Base-by-base conservation (phyloP, 2,888 invertebrate species). In the Reticulitermes lucifugus region DNA sequence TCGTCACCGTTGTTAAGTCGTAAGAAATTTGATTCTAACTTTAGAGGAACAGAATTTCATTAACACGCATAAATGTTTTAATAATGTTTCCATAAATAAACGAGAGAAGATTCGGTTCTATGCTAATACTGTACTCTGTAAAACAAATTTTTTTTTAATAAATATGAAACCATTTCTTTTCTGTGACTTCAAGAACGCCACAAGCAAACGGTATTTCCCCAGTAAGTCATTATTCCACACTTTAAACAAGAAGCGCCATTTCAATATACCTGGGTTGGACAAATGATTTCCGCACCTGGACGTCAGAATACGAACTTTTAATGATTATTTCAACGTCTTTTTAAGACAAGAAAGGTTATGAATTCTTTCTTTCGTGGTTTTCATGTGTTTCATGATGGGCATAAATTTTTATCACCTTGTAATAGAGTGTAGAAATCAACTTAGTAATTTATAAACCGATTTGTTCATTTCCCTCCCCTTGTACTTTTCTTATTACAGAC, bases 361-460 rank as follows among this genome's bases (percentile, higher is more conserved):
- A 65, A 10, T 65, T n/a, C 65, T 25, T 65, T 12, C 65, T 65
- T 65, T 25, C 25, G 14, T n/a, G 6, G 25, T 65, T 25, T 65
- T 65, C 65, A 55, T 65, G 65, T 25, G n/a, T 65, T 65, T 65
- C 6, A 25, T 25, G 65, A 25, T 25, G 65, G 65, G 7, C 65
- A 65, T 65, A 65, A 65, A 65, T 65, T 65, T 12, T 73, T 73
- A 73, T 73, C 73, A 41, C 73, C 41, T 73, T 29, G 18, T 41
- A 73, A 73, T 21, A 41, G 73, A 73, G 73, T 41, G 41, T 73
- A 73, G 29, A 73, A 73, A 73, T 73, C 73, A 73, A 2, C 41
- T 73, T 41, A 73, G 35, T 73, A 35, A 73, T 73, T 73, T 73
- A 70, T 70, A 41, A 73, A 18, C 35, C 21, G 73, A 73, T 73